These are phyloP conservation scores for Actinostola sp. DNA, from an alignment of 92 coral and sea anemone genomes.

Conservation along the genomic window DNA sequence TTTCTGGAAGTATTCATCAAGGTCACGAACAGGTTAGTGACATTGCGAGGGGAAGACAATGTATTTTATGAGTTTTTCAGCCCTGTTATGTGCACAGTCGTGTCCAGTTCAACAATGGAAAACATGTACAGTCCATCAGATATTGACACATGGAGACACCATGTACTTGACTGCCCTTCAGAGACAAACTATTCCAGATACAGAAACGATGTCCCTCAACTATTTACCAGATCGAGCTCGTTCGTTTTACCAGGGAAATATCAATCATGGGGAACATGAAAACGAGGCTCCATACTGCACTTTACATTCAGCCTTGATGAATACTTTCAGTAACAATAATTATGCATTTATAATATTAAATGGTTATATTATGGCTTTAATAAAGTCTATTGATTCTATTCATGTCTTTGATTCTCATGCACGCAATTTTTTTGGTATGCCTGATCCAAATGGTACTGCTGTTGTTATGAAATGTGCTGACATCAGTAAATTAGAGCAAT, in stretches of 20 bases:
- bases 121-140: constrained; percentile 36
- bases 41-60: constrained; percentile 62
- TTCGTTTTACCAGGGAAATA: constrained; percentile 51
- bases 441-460: constrained; percentile 68
- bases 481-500: constrained; percentile 45
- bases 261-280: constrained; percentile 37
- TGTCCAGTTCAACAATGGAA: constrained; percentile 35
- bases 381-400: constrained; percentile 32
- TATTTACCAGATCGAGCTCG: constrained; percentile 5
- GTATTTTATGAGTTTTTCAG: constrained; percentile 69
- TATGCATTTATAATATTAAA: constrained; percentile 57
- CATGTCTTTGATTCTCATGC: constrained; percentile 72
- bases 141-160: constrained; percentile 42
- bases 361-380: constrained; percentile 49
- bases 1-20: constrained; percentile 60
- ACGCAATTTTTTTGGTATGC: constrained; percentile 65
- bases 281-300: constrained; percentile 49
- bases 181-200: constrained; percentile 34
- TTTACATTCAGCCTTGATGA: constrained; percentile 46
- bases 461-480: constrained; percentile 74
- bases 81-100: constrained; percentile 52
- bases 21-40: constrained; percentile 53
- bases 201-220: constrained; percentile 17
- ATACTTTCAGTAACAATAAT: constrained; percentile 35
- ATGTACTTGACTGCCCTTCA: constrained; percentile 38